These are phyloP conservation scores for Heliconius eleuchia DNA, from an alignment of 1,140 invertebrate genomes.

Conservation along the genomic window DNA sequence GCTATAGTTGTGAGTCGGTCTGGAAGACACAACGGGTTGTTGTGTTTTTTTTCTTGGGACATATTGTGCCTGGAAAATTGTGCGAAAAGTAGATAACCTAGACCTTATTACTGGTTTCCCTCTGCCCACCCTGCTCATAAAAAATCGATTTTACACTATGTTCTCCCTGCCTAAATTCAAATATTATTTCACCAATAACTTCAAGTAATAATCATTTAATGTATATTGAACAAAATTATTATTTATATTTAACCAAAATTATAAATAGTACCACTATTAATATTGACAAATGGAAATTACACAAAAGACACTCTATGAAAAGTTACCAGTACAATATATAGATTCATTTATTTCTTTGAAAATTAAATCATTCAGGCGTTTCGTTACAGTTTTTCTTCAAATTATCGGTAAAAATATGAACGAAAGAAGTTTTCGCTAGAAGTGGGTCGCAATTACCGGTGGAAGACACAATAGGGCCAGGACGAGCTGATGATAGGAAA, in stretches of 20 bases:
- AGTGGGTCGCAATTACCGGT: slow-evolving; percentile 41
- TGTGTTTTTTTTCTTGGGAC: too few relatives aligned
- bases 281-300: neutral
- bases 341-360: too few relatives aligned
- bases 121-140: too few relatives aligned
- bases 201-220: neutral
- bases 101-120: too few relatives aligned
- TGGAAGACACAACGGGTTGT: too few relatives aligned
- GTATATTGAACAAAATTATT: too few relatives aligned
- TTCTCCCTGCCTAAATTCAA: neutral
- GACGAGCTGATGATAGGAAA: slow-evolving; percentile 32
- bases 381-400: neutral
- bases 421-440: slow-evolving; percentile 7
- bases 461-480: slow-evolving; percentile 27
- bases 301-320: neutral
- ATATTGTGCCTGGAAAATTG: too few relatives aligned
- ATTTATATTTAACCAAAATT: too few relatives aligned
- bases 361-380: too few relatives aligned
- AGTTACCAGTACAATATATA: neutral
- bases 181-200: neutral
- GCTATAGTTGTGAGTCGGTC: too few relatives aligned
- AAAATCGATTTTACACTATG: too few relatives aligned
- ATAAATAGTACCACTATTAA: neutral
- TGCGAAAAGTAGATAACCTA: too few relatives aligned
- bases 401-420: slow-evolving; percentile 29